Percentiles rank a stretch among this genome's conserved stretches.
These are phyloP conservation scores for Myocastor coypus DNA, from an alignment of 2,113 vertebrate species.

Conservation along the genomic window DNA sequence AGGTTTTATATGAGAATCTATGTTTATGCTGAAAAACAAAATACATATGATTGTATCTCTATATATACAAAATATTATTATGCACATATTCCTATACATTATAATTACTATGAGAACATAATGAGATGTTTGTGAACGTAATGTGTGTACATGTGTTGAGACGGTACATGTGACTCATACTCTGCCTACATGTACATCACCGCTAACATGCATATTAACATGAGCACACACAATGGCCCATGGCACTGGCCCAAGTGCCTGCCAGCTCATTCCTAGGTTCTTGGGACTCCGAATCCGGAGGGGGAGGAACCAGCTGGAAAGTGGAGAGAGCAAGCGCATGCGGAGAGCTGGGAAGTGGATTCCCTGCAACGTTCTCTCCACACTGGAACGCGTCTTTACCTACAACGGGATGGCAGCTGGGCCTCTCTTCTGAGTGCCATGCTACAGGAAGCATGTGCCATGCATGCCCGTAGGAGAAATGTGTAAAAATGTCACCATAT, in stretches of 20 bases:
- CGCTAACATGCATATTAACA: neutral
- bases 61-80: neutral
- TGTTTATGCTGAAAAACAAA: neutral
- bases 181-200: too few relatives aligned
- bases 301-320: neutral
- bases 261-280: neutral
- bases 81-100: neutral
- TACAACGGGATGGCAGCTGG: neutral
- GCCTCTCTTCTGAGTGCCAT: neutral
- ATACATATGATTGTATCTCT: neutral
- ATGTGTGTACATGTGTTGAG: neutral
- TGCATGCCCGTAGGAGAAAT: rapidly evolving
- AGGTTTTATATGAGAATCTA: neutral
- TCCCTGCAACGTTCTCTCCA: neutral
- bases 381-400: neutral
- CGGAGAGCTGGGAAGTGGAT: neutral
- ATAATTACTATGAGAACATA: too few relatives aligned
- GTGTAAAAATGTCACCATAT: neutral
- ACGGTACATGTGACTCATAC: neutral
- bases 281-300: neutral
- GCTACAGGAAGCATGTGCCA: neutral
- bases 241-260: neutral
- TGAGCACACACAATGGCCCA: neutral
- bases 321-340: neutral
- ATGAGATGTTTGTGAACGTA: too few relatives aligned